Conservation (phyloP, 2,113 vertebrate genomes). For the Tachysurus vachellii region DNA sequence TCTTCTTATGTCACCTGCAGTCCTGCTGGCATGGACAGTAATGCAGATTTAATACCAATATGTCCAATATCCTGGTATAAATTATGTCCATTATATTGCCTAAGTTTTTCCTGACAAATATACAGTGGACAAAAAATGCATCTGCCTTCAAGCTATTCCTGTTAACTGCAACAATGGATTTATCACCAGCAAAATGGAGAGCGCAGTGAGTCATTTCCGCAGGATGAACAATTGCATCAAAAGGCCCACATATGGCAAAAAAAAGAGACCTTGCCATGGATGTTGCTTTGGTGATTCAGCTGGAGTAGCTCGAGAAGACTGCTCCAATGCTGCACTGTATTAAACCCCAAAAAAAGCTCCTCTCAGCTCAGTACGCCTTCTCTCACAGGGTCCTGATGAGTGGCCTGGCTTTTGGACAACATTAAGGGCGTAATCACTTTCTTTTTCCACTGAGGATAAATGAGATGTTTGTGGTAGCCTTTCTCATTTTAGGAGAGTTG, state of each 20-base stretch:
- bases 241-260: slow-evolving; percentile 25
- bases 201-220: slow-evolving; percentile 31
- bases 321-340: slow-evolving; percentile 51
- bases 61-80: neutral
- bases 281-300: slow-evolving; percentile 22
- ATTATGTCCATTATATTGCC: neutral
- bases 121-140: neutral
- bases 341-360: slow-evolving; percentile 61
- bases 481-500: slow-evolving; percentile 54
- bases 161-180: slow-evolving; percentile 28
- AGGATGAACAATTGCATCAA: slow-evolving; percentile 43
- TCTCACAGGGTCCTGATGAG: slow-evolving; percentile 70
- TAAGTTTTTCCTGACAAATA: neutral
- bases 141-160: neutral
- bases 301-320: slow-evolving; percentile 23
- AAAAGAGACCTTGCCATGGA: slow-evolving; percentile 7
- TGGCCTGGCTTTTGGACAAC: slow-evolving; percentile 65
- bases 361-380: slow-evolving; percentile 72
- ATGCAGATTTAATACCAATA: neutral
- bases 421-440: slow-evolving; percentile 64
- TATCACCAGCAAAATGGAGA: slow-evolving; percentile 34
- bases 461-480: slow-evolving; percentile 60
- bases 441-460: slow-evolving; percentile 61
- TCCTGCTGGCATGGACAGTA: neutral
- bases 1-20: neutral